Evolutionary conservation across 2,797 vertebrate genomes (phyloP).

Genomic region (Galagoides demidoff): DNA sequence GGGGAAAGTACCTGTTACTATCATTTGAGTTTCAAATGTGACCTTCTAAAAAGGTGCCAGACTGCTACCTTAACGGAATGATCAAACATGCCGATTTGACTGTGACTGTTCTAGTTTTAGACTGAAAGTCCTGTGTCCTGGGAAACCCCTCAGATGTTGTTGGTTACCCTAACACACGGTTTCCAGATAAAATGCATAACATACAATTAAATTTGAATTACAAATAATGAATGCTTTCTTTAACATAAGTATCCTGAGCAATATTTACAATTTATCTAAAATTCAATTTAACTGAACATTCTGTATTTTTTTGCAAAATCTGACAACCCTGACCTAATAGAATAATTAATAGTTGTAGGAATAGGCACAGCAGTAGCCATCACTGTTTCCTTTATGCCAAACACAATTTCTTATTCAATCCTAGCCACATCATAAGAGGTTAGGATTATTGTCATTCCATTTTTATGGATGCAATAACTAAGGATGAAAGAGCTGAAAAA

Average conservation of each 20-base stretch:
- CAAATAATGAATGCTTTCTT: neutral
- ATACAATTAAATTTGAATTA: conserved; percentile 11
- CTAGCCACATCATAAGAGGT: neutral
- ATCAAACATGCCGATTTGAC: neutral
- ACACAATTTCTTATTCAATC: conserved; percentile 16
- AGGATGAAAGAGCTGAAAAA: conserved; percentile 9
- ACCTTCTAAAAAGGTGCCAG: neutral
- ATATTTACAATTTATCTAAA: conserved; percentile 45
- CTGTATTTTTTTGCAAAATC: conserved; percentile 34
- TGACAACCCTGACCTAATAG: neutral
- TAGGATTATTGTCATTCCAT: neutral
- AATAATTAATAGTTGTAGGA: neutral
- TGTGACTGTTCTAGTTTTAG: neutral
- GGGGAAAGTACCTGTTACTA: neutral
- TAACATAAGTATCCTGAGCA: neutral
- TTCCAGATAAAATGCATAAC: conserved; percentile 4
- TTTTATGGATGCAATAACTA: neutral
- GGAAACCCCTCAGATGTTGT: neutral
- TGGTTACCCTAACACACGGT: neutral
- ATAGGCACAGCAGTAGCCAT: neutral
- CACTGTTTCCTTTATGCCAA: neutral
- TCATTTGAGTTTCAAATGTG: neutral
- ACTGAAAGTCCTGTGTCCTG: neutral
- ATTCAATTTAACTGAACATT: conserved; percentile 2
- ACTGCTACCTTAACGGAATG: neutral